Conservation (phyloP, 2,888 invertebrate genomes). For the Tanypteryx hageni region DNA sequence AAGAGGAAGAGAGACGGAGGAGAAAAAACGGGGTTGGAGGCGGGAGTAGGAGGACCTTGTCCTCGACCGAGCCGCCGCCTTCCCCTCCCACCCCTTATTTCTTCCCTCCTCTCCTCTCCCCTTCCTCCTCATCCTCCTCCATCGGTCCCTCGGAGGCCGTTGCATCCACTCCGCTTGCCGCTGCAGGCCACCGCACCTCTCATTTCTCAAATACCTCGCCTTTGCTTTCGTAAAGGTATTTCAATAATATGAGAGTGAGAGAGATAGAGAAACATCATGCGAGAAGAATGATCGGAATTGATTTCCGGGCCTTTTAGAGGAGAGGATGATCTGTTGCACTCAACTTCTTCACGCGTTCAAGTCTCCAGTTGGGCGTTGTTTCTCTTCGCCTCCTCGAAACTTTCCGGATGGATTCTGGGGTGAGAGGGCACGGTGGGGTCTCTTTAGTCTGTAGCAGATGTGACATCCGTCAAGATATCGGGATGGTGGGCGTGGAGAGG, state of each 20-base stretch:
- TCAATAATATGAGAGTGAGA: background rate
- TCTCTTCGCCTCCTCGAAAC: too few species aligned
- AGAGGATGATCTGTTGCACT: background rate
- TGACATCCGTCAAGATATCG: too few species aligned
- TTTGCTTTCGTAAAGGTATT: background rate
- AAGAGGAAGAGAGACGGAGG: background rate
- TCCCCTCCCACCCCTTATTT: background rate
- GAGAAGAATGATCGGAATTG: background rate
- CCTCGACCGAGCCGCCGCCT: constrained; percentile 33
- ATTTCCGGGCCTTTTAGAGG: constrained; percentile 10
- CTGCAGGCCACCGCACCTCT: background rate
- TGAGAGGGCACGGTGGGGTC: too few species aligned
- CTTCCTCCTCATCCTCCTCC: background rate
- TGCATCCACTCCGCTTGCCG: background rate
- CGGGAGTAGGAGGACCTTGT: constrained; percentile 45
- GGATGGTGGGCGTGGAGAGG: too few species aligned
- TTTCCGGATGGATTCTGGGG: too few species aligned
- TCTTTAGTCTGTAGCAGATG: too few species aligned
- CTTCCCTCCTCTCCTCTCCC: background rate
- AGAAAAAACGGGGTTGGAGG: constrained; percentile 37
- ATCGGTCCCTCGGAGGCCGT: background rate
- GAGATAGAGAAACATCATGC: background rate
- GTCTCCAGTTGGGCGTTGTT: background rate
- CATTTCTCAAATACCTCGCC: background rate
- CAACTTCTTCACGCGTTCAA: constrained; percentile 8